These are phyloP conservation scores for Drosophila mojavensis DNA, from an alignment of 1,140 invertebrate genomes.

Conservation along the genomic window DNA sequence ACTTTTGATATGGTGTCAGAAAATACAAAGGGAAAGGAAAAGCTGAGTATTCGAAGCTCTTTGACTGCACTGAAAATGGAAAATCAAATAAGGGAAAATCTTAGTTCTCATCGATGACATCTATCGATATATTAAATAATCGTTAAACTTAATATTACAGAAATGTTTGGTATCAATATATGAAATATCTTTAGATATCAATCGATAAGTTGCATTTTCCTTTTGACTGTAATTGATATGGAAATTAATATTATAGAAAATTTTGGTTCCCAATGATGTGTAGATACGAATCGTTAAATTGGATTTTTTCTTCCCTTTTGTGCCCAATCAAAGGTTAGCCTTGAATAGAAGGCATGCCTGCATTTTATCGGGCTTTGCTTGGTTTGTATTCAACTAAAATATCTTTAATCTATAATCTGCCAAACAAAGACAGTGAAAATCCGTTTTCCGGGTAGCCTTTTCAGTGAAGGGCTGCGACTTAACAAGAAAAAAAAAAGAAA, in stretches of 20 bases:
- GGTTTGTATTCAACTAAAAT: conserved; percentile 6
- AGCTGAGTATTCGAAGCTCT: background rate
- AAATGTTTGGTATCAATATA: no score
- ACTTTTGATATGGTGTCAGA: no score
- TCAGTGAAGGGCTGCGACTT: conserved; percentile 25
- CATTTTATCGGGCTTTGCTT: background rate
- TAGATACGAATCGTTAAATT: background rate
- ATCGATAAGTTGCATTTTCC: background rate
- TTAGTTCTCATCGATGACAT: background rate
- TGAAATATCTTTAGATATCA: no score
- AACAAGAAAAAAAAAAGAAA: conserved; percentile 19
- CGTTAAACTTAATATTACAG: background rate
- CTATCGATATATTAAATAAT: background rate
- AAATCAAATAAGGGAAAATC: no score
- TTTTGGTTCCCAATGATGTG: no score
- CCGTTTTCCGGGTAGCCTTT: conserved; percentile 7
- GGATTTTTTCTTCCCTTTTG: background rate
- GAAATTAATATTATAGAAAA: no score
- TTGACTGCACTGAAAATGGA: background rate
- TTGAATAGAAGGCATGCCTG: background rate
- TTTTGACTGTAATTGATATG: no score
- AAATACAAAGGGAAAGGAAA: no score
- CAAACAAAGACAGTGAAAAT: conserved; percentile 12
- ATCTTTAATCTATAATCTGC: conserved; percentile 17
- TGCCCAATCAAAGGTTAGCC: background rate